These are phyloP conservation scores for Indicator indicator DNA, from an alignment of 2,113 vertebrate species.

Conservation along the genomic window DNA sequence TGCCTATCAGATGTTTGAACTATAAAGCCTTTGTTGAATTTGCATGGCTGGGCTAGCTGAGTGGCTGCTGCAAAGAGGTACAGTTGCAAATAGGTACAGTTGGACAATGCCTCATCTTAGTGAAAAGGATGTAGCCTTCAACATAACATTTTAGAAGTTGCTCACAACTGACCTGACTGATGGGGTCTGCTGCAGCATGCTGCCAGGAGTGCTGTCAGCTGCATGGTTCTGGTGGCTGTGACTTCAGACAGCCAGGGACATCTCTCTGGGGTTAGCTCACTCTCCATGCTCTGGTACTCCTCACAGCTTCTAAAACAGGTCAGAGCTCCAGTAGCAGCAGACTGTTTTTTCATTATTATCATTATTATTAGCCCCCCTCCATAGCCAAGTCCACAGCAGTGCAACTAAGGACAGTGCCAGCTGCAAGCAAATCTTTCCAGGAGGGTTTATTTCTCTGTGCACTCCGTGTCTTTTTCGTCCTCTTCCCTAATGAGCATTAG, in stretches of 20 bases:
- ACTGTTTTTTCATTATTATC: not conserved
- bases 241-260: not conserved
- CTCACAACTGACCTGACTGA: not conserved
- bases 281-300: not conserved
- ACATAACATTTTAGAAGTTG: not conserved
- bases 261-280: not conserved
- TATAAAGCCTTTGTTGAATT: not conserved
- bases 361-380: not conserved
- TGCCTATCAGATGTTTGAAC: not conserved
- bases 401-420: not conserved
- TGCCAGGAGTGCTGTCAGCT: not conserved
- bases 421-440: not conserved
- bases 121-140: not conserved
- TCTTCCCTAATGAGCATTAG: not conserved
- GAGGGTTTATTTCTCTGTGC: not conserved
- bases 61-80: not conserved
- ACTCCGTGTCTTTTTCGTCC: not conserved
- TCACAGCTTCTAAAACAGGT: not conserved
- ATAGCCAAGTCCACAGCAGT: not conserved
- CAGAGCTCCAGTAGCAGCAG: not conserved
- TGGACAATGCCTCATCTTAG: not conserved
- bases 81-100: not conserved
- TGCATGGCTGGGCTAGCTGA: not conserved
- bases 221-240: not conserved
- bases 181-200: rapidly evolving